A percentile compares a stretch with the other conserved stretches of the same genome.
phyloP scores from a whole-genome alignment of 2,888 invertebrate species.

The Agyllia agylla region DNA sequence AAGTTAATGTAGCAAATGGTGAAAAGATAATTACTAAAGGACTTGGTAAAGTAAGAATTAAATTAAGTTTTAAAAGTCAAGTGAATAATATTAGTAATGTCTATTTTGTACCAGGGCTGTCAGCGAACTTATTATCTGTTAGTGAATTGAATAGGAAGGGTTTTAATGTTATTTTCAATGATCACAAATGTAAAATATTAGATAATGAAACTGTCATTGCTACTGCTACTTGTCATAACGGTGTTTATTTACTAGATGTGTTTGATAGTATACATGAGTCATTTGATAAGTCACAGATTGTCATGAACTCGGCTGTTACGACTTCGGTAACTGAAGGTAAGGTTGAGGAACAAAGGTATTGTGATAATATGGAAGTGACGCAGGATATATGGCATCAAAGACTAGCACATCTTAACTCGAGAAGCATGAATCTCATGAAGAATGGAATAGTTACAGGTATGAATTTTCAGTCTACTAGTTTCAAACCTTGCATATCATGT shows the following conservation, averaged over 20 bases:
- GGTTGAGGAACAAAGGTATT: neutral
- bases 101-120: neutral
- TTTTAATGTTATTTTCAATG: neutral
- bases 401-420: neutral
- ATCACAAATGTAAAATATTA: neutral
- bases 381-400: neutral
- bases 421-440: neutral
- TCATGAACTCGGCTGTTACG: neutral
- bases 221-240: neutral
- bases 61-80: neutral
- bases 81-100: neutral
- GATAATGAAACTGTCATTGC: neutral
- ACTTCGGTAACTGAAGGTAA: neutral
- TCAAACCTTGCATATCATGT: constrained; percentile 69
- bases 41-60: neutral
- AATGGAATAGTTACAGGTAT: neutral
- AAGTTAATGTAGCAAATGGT: neutral
- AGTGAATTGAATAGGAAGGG: neutral
- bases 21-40: neutral
- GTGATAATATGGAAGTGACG: neutral
- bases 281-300: neutral
- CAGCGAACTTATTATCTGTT: neutral
- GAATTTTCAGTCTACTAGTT: neutral
- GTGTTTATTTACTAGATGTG: neutral
- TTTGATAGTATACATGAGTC: neutral